These are phyloP conservation scores for Indicator maculatus DNA, from an alignment of 2,113 vertebrate species.

Conservation along the genomic window DNA sequence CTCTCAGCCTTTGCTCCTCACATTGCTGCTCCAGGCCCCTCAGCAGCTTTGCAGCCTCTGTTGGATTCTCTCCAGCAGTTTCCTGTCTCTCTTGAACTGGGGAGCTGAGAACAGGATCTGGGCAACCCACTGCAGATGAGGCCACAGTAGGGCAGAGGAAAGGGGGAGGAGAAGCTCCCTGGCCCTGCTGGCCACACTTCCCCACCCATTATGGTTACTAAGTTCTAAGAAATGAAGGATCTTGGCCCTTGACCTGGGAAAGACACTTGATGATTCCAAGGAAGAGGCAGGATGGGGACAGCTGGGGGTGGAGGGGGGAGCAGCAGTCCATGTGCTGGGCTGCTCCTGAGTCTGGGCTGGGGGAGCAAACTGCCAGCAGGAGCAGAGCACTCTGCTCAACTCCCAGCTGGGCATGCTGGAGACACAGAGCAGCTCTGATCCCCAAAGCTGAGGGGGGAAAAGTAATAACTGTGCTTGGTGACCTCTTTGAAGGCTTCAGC, in stretches of 20 bases:
- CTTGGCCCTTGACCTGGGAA: neutral
- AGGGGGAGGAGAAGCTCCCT: no score
- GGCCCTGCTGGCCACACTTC: no score
- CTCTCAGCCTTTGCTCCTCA: no score
- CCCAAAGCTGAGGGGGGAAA: neutral
- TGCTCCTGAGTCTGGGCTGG: neutral
- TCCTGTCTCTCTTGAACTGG: no score
- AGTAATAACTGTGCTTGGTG: no score
- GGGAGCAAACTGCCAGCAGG: fast-evolving
- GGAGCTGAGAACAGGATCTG: no score
- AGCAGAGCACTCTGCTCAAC: neutral
- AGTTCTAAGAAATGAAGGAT: neutral
- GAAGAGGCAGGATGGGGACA: neutral
- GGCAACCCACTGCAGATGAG: no score
- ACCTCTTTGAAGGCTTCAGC: neutral
- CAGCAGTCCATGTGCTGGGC: neutral
- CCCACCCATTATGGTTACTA: neutral
- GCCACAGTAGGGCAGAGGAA: no score
- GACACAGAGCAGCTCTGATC: fast-evolving
- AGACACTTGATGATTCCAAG: neutral
- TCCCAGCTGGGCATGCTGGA: neutral
- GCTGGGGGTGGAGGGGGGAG: neutral
- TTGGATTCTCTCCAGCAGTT: no score
- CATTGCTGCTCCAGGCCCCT: no score
- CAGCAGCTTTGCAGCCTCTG: no score